Base-by-base conservation (phyloP, 2,888 invertebrate species). In the Lydus trimaculatus region DNA sequence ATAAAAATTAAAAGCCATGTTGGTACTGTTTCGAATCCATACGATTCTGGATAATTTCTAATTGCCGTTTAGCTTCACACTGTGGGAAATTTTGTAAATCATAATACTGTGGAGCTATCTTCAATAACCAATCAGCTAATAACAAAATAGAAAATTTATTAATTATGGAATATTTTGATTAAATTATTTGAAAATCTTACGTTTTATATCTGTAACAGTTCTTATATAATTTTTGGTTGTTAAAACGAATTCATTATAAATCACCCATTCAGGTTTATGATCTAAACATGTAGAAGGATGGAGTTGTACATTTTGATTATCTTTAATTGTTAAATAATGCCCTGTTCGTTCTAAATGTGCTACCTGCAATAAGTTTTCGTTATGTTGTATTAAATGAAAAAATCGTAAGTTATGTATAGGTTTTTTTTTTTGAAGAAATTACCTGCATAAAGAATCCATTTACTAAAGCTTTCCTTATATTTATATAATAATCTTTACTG, bases 371-470 rank as follows among this genome's bases (percentile, higher is more conserved):
- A n/a, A n/a, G n/a, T n/a, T n/a, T n/a, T n/a, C n/a, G n/a, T n/a
- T n/a, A n/a, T n/a, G n/a, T n/a, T n/a, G n/a, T n/a, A n/a, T n/a
- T n/a, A n/a, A n/a, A n/a, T n/a, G n/a, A n/a, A n/a, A n/a, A n/a
- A n/a, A n/a, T n/a, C n/a, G n/a, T n/a, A n/a, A n/a, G n/a, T n/a
- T n/a, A n/a, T n/a, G n/a, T n/a, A n/a, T n/a, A n/a, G n/a, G n/a
- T n/a, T n/a, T n/a, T n/a, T n/a, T n/a, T n/a, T n/a, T n/a, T 33
- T 11, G 15, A 17, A 48, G 56, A 67, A 69, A 76, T n/a, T 84
- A 96, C 98, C 92, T 99, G 99, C 99, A 99, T 99, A 84, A 99
- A 99, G 87, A 98, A 99, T 66, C 99, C 99, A 76, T 98, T 94
- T 20, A 99, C 98, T 33, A 99, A 90, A 0, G 99, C 98, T 87